Evolutionary conservation across 2,797 vertebrate species (phyloP), one percentile per base, ranked within the genome.

Genomic region (Aplochiton taeniatus): DNA sequence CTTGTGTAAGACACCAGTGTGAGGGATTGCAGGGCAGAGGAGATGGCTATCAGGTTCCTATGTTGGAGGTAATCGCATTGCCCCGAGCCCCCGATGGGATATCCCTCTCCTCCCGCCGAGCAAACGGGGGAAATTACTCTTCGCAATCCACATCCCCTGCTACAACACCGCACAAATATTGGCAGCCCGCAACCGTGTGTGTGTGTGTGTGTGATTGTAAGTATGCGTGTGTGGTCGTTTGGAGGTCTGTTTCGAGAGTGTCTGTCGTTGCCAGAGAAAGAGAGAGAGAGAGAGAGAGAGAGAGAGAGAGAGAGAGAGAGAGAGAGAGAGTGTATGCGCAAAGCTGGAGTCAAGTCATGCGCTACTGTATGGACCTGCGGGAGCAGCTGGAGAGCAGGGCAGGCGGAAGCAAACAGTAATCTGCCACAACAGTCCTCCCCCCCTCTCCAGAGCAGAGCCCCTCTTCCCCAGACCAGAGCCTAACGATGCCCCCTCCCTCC

Each of bases 101-200:
- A 84, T 70, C 41, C 53, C 49, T 11, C 75, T 54, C 67, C 61
- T 73, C 66, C 74, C 48, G 74, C 54, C 73, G 67, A 53, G 58
- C 73, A 72, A 78, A 83, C 74, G 11, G 61, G 70, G 85, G 83
- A 89, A 92, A 91, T 89, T 75, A 89, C 75, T 91, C 83, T 83
- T 87, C 83, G 80, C 85, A 69, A 81, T 72, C 63, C 78, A 64
- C 69, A 65, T 76, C 74, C 61, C 66, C 61, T 6, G 53, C 10
- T 4, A 50, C 50, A 72, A 75, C 49, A 63, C 10, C 31, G 46
- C 46, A 47, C 9, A 47, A 1, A 10, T 47, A 47, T 10, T 47
- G 46, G 46, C 46, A 10, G 13, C 9, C 46, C 1, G 9, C 1
- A 47, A 47, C 46, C 46, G 47, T 56, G 58, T 14, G 55, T 51